Base-by-base conservation (phyloP, 2,113 vertebrate species). In the Cettia cetti region DNA sequence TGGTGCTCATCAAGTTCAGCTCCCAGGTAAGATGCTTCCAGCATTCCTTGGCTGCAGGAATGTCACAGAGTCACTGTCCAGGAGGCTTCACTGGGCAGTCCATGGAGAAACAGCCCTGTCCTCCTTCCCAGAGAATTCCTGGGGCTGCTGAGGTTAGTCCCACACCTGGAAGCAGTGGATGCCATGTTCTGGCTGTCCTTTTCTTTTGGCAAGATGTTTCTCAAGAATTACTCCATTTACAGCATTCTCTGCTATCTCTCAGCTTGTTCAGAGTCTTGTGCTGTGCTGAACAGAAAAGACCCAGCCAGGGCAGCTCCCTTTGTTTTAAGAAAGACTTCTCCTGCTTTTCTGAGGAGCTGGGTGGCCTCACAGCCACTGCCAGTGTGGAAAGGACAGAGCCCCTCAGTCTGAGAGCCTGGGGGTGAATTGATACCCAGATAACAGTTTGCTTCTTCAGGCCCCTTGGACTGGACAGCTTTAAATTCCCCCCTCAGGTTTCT, bases 1-100 rank as follows among this genome's bases (percentile, higher is more conserved):
- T 99, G 99, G 99, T 99, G 90, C 98, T 99, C 89, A 98, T 99
- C 85, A 99, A 99, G 95, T 99, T 99, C 77, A 98, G 98, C 76
- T 95, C 98, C 1, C 99, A 99, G 99, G 99, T 99, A 1, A 83
- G 79, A 0, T 8, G 27, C 11, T 52, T 0, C 24, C 45, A 15
- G 54, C 22, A 0, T 27, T 47, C 42, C 42, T 30, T 49, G 42
- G 42, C 60, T 49, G 60, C 37, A n/a, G 74, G 39, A n/a, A 7
- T n/a, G 74, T 53, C 74, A 45, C 64, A 5, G 2, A 2, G 61
- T 21, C 37, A 1, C 37, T 22, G 24, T 3, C 35, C 3, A 10
- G 57, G 50, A 33, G 61, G 37, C 35, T 52, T 60, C 11, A 0
- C 22, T 40, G 30, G 24, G 47, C 50, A 26, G 18, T 39, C 52